These are phyloP conservation scores for Gorsachius goisagi DNA, from an alignment of 2,113 vertebrate genomes.

Conservation along the genomic window DNA sequence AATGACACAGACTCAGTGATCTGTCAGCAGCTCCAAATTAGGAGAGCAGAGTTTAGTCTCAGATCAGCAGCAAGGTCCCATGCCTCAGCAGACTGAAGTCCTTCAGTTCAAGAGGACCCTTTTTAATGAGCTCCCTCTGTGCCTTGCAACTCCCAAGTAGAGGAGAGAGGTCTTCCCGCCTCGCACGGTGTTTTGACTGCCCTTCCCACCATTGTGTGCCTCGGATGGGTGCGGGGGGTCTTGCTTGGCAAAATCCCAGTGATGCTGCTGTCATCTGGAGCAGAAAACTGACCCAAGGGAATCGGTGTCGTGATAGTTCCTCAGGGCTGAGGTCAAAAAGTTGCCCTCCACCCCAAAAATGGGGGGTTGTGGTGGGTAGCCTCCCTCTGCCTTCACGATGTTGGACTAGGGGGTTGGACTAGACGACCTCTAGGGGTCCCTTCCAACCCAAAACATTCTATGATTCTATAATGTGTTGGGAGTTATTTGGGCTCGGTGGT, in stretches of 20 bases:
- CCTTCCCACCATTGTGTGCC: neutral
- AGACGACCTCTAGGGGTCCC: no score
- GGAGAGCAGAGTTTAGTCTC: slow-evolving; percentile 43
- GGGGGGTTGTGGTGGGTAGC: neutral
- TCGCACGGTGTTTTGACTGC: neutral
- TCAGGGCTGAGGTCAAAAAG: neutral
- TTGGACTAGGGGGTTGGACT: no score
- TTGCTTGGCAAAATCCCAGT: neutral
- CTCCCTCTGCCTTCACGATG: neutral
- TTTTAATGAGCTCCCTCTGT: slow-evolving; percentile 55
- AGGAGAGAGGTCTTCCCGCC: neutral
- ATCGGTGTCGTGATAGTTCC: neutral
- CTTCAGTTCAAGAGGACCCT: slow-evolving; percentile 36
- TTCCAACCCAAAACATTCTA: no score
- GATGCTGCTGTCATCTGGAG: neutral
- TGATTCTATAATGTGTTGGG: no score
- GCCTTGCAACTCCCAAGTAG: neutral
- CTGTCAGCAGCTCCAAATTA: slow-evolving; percentile 47
- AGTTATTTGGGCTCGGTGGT: neutral
- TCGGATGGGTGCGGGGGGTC: neutral
- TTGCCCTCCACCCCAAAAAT: neutral
- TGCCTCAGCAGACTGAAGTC: slow-evolving; percentile 45
- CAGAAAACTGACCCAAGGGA: neutral
- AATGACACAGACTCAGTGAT: slow-evolving; percentile 41
- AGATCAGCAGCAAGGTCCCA: slow-evolving; percentile 44